Evolutionary conservation across 2,888 invertebrate genomes (phyloP), one percentile per base, ranked within the genome.

Genomic region (Altica lythri): DNA sequence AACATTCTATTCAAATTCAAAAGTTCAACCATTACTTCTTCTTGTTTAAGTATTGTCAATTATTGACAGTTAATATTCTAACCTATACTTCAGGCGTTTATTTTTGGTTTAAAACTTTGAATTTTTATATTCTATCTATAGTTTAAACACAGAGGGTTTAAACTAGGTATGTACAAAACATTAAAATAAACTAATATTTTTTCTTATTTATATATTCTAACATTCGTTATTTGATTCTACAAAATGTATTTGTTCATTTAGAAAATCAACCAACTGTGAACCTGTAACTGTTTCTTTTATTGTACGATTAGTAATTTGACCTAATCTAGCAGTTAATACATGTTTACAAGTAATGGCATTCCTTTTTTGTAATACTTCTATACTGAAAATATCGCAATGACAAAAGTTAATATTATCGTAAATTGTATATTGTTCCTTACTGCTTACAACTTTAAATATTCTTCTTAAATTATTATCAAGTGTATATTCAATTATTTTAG

Each of bases 351-450:
- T 83, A 29, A 84, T 70, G 60, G 78, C 77, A 8, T 68, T 68
- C 57, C 76, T 77, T 19, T 74, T 71, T 40, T 79, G 79, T 37
- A 89, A 70, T 16, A 89, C 86, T 55, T 78, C 72, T 27, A 69
- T 70, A 40, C 77, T 77, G 61, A 87, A 89, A 1, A 82, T 81
- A n/a, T 68, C 75, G 64, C 89, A 89, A 5, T 82, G 79, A 57
- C 89, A 89, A 68, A 80, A 89, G 68, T 88, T 89, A 5, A 86
- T 75, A 16, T 79, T 73, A 0, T 84, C 83, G 63, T 86, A 85
- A 18, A 89, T 71, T 43, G 82, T 81, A 57, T 85, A 84, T 45
- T 81, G 79, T n/a, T 80, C 77, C 35, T 78, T 77, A 3, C 79
- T 78, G 46, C 79, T 78, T 4, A 82, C 81, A 2, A 88, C 77